These are phyloP conservation scores for Abscondita cerata DNA, from an alignment of 2,888 invertebrate genomes.

Conservation along the genomic window DNA sequence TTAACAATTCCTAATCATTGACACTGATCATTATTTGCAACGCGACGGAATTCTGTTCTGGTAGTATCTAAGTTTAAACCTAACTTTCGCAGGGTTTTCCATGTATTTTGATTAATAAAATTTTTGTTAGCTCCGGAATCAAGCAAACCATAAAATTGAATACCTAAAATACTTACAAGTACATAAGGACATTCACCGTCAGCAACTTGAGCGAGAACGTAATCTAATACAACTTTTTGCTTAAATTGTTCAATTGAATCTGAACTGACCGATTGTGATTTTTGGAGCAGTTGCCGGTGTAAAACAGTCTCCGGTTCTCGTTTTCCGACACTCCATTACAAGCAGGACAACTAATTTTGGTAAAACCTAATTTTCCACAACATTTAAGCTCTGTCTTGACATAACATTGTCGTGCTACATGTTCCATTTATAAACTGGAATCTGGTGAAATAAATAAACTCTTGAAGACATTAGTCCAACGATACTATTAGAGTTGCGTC, in stretches of 20 bases:
- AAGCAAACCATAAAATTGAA: slow-evolving; percentile 13
- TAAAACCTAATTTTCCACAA: no score
- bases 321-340: no score
- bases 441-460: no score
- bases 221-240: slow-evolving; percentile 14
- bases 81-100: background rate
- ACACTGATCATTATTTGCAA: slow-evolving; percentile 2
- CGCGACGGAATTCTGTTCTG: background rate
- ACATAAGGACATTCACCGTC: slow-evolving; percentile 23
- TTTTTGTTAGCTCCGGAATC: slow-evolving; percentile 18
- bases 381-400: no score
- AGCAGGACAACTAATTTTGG: no score
- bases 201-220: slow-evolving; percentile 13
- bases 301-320: no score
- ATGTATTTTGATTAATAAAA: background rate
- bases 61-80: slow-evolving; percentile 1
- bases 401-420: no score
- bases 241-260: background rate
- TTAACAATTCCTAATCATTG: slow-evolving; percentile 1
- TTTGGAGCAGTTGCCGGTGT: no score
- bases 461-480: no score
- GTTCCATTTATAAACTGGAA: no score
- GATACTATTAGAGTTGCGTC: no score
- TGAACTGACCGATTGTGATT: no score
- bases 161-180: slow-evolving; percentile 19